Conservation (phyloP, 2,888 invertebrate species). For the Dione juno region DNA sequence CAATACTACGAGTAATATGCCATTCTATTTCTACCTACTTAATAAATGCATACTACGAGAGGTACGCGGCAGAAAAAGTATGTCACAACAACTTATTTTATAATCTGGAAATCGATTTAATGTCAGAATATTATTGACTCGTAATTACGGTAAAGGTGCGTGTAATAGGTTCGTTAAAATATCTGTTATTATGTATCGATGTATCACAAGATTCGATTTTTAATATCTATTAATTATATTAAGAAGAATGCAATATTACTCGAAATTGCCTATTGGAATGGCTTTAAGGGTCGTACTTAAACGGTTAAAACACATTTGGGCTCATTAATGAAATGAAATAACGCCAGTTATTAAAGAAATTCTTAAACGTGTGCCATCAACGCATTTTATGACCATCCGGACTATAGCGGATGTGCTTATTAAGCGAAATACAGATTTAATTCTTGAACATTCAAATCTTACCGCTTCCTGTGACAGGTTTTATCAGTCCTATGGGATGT, state of each 20-base stretch:
- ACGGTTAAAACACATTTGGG: slow-evolving; percentile 12
- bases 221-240: slow-evolving; percentile 24
- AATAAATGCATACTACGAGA: not conserved
- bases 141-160: slow-evolving; percentile 23
- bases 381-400: slow-evolving; percentile 8
- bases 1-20: too few species aligned
- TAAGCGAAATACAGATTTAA: not conserved
- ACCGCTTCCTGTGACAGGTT: not conserved
- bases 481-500: too few species aligned
- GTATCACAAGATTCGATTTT: slow-evolving; percentile 4
- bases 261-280: slow-evolving; percentile 8
- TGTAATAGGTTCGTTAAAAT: slow-evolving; percentile 17
- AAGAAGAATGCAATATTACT: slow-evolving; percentile 17
- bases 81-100: slow-evolving; percentile 4
- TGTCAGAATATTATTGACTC: slow-evolving; percentile 18
- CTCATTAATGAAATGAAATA: slow-evolving; percentile 3
- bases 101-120: slow-evolving; percentile 12
- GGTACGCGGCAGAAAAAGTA: not conserved
- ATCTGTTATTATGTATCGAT: slow-evolving; percentile 19
- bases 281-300: not conserved
- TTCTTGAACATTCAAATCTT: slow-evolving; percentile 1
- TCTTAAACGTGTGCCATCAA: slow-evolving; percentile 13
- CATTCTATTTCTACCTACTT: not conserved
- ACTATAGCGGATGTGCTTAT: slow-evolving; percentile 2
- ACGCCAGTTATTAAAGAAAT: slow-evolving; percentile 11